Conservation (phyloP, 2,113 vertebrate species). For the Dryoscopus gambensis region DNA sequence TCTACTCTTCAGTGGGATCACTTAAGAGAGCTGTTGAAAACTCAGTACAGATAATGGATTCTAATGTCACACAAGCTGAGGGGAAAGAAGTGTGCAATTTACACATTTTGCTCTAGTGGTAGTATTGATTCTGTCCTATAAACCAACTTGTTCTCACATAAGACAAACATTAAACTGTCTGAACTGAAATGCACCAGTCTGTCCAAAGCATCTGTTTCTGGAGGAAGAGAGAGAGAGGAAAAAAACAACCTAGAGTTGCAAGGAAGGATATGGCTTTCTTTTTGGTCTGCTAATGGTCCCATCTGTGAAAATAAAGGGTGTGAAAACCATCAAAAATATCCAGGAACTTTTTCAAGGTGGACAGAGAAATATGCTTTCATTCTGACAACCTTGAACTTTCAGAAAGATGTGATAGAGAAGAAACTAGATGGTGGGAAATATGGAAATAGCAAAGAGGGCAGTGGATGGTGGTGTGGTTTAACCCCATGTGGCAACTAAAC, state of each 20-base stretch:
- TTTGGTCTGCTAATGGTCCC: slow-evolving; percentile 24
- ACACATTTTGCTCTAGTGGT: neutral
- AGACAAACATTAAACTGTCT: neutral
- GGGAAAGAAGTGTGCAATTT: neutral
- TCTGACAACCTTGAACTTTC: slow-evolving; percentile 25
- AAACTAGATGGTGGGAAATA: neutral
- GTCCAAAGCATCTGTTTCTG: neutral
- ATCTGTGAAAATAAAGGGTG: slow-evolving; percentile 37
- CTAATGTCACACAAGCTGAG: neutral
- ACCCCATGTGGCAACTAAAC: rapidly evolving
- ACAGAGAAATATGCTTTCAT: neutral
- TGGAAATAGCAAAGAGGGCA: neutral
- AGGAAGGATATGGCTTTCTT: neutral
- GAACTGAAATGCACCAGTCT: neutral
- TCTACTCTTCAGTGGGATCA: neutral
- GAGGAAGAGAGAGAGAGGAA: neutral
- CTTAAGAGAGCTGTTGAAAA: neutral
- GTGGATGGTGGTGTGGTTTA: neutral
- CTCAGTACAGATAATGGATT: neutral
- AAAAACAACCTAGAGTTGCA: neutral
- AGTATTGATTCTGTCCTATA: neutral
- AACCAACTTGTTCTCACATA: neutral
- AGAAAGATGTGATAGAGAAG: neutral
- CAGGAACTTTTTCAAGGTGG: neutral
- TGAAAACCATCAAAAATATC: slow-evolving; percentile 41